Base-by-base conservation (phyloP, 2,113 vertebrate genomes). In the Colistium nudipinnis region DNA sequence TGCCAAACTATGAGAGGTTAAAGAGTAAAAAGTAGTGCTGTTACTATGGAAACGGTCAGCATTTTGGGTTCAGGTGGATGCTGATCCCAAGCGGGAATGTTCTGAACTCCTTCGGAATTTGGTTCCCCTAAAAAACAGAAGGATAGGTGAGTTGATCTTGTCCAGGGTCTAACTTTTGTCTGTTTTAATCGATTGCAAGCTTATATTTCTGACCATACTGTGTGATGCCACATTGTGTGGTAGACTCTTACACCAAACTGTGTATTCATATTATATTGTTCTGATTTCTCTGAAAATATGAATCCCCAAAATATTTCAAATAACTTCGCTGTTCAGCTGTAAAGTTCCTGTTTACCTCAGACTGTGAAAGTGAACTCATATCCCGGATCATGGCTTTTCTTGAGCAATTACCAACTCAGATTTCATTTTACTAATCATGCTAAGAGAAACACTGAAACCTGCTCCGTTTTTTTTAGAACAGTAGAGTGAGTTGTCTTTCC, bases 111-210 rank as follows among this genome's bases (percentile, higher is more conserved):
- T 68, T 54, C 43, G 67, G 67, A 62, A 67, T 75, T 80, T 25
- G 25, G 49, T 81, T 81, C 17, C 48, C 52, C 8, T 72, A 66
- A 79, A 83, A 70, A 47, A 82, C 69, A 0, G 52, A 65, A 36
- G 31, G 62, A 68, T 66, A 86, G 89, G 88, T 90, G 74, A 87
- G 87, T 81, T 75, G 0, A 71, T 53, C 43, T 41, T 16, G 9
- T 53, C 2, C n/a, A 9, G 1, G 16, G 27, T 45, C 4, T 49
- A n/a, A n/a, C n/a, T n/a, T n/a, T n/a, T n/a, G n/a, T n/a, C n/a
- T n/a, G n/a, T n/a, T n/a, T n/a, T n/a, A n/a, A n/a, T n/a, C n/a
- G n/a, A n/a, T n/a, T n/a, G n/a, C n/a, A n/a, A n/a, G n/a, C n/a
- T n/a, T n/a, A n/a, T n/a, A n/a, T n/a, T n/a, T n/a, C n/a, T n/a